A percentile compares a stretch with the other conserved stretches of the same genome.
phyloP scores from a whole-genome alignment of 2,888 invertebrate species.

The Tinea trinotella region DNA sequence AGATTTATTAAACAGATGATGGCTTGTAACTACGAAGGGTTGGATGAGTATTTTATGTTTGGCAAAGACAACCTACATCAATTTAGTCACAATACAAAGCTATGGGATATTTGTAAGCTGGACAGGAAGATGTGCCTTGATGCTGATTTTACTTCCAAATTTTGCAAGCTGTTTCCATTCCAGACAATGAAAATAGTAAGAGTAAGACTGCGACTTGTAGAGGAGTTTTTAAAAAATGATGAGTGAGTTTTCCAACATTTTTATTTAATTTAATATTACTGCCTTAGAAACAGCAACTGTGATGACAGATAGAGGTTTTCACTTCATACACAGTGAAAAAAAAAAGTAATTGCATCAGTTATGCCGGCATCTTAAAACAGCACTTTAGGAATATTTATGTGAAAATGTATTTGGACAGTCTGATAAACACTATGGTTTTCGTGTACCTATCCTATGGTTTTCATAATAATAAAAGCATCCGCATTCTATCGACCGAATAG shows the following conservation, averaged over 20 bases:
- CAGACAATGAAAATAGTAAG: slow-evolving; percentile 92
- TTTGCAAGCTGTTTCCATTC: slow-evolving; percentile 89
- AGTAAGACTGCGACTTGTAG: slow-evolving; percentile 79
- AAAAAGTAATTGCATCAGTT: no score
- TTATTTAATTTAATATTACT: background rate
- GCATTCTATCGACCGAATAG: no score
- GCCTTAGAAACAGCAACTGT: no score
- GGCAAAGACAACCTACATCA: slow-evolving; percentile 84
- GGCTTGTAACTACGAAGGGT: slow-evolving; percentile 81
- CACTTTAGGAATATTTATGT: no score
- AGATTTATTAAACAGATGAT: slow-evolving; percentile 79
- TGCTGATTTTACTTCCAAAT: slow-evolving; percentile 78
- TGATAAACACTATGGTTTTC: no score
- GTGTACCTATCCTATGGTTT: no score
- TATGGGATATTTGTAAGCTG: slow-evolving; percentile 86
- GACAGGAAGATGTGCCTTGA: slow-evolving; percentile 63
- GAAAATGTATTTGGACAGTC: no score
- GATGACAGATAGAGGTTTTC: no score
- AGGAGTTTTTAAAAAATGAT: slow-evolving; percentile 79
- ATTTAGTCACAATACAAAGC: slow-evolving; percentile 86
- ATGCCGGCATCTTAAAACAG: no score
- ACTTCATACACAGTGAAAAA: no score
- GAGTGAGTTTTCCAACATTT: slow-evolving; percentile 66
- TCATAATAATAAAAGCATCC: no score
- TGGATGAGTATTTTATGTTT: slow-evolving; percentile 84